These are phyloP conservation scores for Megamerina dolium DNA, from an alignment of 2,888 invertebrate genomes.

Conservation along the genomic window DNA sequence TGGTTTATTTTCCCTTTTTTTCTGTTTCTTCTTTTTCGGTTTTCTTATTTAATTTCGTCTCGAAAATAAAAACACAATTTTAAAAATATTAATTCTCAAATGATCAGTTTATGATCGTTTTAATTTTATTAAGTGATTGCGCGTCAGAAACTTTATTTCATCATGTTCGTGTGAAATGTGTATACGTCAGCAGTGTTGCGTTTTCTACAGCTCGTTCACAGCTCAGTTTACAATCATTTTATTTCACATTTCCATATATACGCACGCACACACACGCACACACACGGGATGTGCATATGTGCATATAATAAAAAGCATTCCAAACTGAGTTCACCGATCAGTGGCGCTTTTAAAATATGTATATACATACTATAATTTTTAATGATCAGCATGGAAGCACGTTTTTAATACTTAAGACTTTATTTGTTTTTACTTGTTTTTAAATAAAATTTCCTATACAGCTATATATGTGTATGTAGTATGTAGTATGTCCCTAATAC, in stretches of 20 bases:
- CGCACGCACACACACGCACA: too few species aligned
- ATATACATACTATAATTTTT: neutral
- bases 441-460: too few species aligned
- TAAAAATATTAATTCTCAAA: conserved; percentile 9
- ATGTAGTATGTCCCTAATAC: too few species aligned
- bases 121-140: conserved; percentile 11
- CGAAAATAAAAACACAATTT: neutral
- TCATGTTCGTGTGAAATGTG: too few species aligned
- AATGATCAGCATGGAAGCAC: neutral
- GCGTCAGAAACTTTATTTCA: neutral
- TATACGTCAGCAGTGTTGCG: too few species aligned
- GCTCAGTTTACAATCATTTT: conserved; percentile 10
- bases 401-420: neutral
- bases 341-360: neutral
- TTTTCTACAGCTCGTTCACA: conserved; percentile 12
- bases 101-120: conserved; percentile 14
- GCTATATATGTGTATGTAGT: too few species aligned
- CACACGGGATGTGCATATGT: too few species aligned
- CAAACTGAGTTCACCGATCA: neutral
- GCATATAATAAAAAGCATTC: too few species aligned
- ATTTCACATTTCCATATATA: neutral
- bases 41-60: neutral
- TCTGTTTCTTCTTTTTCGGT: neutral
- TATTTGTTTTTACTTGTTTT: too few species aligned
- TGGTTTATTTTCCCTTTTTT: neutral